Base-by-base conservation (phyloP, 1,140 invertebrate species). In the Formica selysi region DNA sequence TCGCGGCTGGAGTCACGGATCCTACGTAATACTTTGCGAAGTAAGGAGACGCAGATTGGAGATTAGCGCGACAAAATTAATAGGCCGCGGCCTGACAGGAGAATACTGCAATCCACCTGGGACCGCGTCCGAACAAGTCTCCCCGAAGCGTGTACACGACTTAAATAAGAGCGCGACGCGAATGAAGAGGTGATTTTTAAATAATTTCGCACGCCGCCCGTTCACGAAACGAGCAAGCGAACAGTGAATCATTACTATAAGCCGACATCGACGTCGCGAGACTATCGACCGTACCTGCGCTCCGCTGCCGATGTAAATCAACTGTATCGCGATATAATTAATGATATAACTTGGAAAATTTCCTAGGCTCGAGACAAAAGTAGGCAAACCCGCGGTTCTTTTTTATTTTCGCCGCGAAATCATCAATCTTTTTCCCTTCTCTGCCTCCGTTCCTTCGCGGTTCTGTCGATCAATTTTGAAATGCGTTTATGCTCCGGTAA, bases 21-120 rank as follows among this genome's bases (percentile, higher is more conserved):
- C 71, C 61, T 51, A 83, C 19, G 80, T 89, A 90, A 91, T 91
- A 90, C 89, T 91, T 91, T 85, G 73, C 87, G 83, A 91, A 88
- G 79, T 89, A 88, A 92, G 88, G 90, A 91, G 88, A 91, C 92
- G 90, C 91, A 93, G 92, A 92, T 93, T 93, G 91, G 91, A 93
- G 93, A 94, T 94, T 94, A 94, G 92, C 85, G 73, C 88, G 91
- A 90, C 71, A 89, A 94, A 94, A 94, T 94, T 93, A 94, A 94
- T 93, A 92, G 91, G 89, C 89, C 86, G 85, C 68, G 11, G 84
- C 41, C 67, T 92, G 93, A 93, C 92, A 93, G 87, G 90, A 90
- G 90, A 90, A 91, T 86, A 89, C 86, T 67, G 65, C 44, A 62
- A 86, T 91, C 86, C 93, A 93, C 90, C 92, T 94, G 93, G 85